Percentiles rank a stretch among this genome's conserved stretches.
These are phyloP conservation scores for Nasonia vitripennis DNA, from an alignment of 1,140 invertebrate species.

Conservation along the genomic window DNA sequence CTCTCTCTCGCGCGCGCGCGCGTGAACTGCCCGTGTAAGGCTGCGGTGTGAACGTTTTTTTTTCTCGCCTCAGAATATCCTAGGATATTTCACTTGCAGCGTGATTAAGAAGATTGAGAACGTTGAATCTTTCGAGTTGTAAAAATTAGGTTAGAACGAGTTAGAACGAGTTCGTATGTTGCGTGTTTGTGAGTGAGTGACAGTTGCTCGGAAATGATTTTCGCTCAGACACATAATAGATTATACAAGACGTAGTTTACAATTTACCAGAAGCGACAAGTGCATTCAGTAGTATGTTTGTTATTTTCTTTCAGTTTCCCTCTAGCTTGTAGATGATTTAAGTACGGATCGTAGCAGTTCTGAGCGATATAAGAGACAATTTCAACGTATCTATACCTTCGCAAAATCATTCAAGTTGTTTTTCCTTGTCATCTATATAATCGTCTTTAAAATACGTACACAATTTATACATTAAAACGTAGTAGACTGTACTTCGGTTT, in stretches of 20 bases:
- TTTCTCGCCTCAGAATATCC: neutral
- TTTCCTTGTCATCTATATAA: neutral
- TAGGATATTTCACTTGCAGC: neutral
- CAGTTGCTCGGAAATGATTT: neutral
- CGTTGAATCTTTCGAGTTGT: neutral
- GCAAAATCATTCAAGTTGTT: neutral
- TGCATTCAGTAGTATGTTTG: neutral
- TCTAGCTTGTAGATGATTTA: conserved; percentile 5
- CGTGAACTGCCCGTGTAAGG: neutral
- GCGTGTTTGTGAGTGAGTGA: too few species aligned
- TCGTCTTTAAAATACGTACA: conserved; percentile 9
- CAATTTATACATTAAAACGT: neutral
- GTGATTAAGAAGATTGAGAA: neutral
- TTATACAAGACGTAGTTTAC: neutral
- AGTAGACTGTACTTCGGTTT: neutral
- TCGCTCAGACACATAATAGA: neutral
- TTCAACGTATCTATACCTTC: neutral
- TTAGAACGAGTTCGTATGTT: neutral
- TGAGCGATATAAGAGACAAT: neutral
- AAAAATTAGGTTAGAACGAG: neutral
- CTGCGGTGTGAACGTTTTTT: neutral
- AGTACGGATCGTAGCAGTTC: neutral
- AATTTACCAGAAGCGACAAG: neutral
- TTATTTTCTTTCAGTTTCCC: neutral
- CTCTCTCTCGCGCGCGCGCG: too few species aligned